A percentile compares a stretch with the other conserved stretches of the same genome.
phyloP scores from a whole-genome alignment of 2,888 invertebrate species.

The Geophilus truncorum region DNA sequence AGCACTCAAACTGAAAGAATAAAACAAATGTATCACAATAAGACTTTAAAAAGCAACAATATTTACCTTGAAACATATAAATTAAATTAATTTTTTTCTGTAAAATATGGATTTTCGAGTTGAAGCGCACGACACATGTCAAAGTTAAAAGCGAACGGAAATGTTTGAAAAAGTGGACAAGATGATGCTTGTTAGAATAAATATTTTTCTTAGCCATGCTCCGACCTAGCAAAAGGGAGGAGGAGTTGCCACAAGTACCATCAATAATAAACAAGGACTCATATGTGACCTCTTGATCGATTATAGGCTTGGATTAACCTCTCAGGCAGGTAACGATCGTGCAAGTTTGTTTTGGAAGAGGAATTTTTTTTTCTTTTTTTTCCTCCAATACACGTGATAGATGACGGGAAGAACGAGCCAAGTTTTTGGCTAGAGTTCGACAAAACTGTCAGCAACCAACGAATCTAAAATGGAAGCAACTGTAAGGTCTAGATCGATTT shows the following conservation, averaged over 20 bases:
- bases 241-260: not conserved
- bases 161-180: not conserved
- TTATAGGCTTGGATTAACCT: not conserved
- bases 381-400: not conserved
- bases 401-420: constrained; percentile 1
- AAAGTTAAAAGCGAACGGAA: not conserved
- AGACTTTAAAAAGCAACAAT: no score
- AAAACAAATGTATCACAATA: no score
- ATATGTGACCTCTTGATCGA: not conserved
- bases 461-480: not conserved
- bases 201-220: no score
- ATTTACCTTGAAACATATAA: no score
- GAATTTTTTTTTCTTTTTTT: not conserved
- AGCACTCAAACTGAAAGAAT: no score
- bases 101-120: no score
- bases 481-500: not conserved
- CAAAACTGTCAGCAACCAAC: constrained; percentile 18
- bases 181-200: not conserved
- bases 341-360: not conserved
- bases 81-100: no score
- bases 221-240: not conserved
- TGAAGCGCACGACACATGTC: not conserved
- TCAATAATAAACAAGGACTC: not conserved
- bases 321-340: not conserved
- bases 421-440: constrained; percentile 1